A percentile compares a stretch with the other conserved stretches of the same genome.
Evolutionary conservation across 2,888 invertebrate genomes (phyloP).

Genomic region (Alcis repandata): DNA sequence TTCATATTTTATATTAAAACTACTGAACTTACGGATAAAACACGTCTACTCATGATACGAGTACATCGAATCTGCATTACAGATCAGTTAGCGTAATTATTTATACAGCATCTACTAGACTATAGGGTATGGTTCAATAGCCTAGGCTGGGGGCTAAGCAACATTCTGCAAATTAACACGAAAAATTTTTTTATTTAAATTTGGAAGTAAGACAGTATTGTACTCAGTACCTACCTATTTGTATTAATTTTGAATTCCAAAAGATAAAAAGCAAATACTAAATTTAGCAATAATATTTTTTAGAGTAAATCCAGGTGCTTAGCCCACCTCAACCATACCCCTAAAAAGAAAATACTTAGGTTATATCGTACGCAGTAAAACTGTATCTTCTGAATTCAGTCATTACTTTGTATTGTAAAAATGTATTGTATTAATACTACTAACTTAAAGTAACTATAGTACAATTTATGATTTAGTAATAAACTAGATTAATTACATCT

Average conservation of each 20-base stretch:
- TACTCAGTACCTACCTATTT: background rate
- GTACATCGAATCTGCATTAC: constrained; percentile 71
- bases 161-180: background rate
- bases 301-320: background rate
- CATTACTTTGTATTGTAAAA: constrained; percentile 78
- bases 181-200: background rate
- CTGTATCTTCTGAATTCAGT: constrained; percentile 76
- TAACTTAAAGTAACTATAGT: constrained; percentile 77
- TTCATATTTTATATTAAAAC: constrained; percentile 80
- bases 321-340: constrained; percentile 18
- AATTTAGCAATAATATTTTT: background rate
- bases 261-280: background rate
- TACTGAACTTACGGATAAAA: constrained; percentile 78
- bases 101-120: constrained; percentile 74
- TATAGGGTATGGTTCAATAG: constrained; percentile 42
- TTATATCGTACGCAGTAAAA: constrained; percentile 74
- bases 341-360: constrained; percentile 69
- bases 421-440: constrained; percentile 70
- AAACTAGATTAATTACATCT: constrained; percentile 80
- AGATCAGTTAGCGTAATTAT: constrained; percentile 76
- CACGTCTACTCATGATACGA: constrained; percentile 74
- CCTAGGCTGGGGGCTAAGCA: background rate
- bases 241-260: background rate
- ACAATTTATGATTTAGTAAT: constrained; percentile 72
- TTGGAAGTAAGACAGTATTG: too few species aligned